These are phyloP conservation scores for Phalacrocorax brasilianus DNA, from an alignment of 2,113 vertebrate genomes.

Conservation along the genomic window DNA sequence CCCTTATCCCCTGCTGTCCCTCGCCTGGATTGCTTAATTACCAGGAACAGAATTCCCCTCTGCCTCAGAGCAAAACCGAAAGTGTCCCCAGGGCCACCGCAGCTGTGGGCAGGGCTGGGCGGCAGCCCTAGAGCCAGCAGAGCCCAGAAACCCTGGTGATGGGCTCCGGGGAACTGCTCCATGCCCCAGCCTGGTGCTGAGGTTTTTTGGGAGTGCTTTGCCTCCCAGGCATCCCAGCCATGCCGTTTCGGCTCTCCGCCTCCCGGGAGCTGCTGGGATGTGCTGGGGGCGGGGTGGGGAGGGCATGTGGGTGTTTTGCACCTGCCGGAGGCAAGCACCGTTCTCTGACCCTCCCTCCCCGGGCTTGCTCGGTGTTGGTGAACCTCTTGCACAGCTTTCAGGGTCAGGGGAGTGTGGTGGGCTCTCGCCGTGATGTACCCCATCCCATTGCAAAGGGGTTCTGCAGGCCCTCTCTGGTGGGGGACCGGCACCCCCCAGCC, in stretches of 20 bases:
- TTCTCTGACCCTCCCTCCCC: neutral
- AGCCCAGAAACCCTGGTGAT: neutral
- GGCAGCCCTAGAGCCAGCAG: neutral
- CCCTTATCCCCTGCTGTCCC: neutral
- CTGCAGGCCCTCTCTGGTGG: fast-evolving
- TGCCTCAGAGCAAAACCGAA: slow-evolving; percentile 23
- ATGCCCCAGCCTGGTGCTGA: neutral
- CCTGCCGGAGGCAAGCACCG: fast-evolving
- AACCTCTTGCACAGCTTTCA: neutral
- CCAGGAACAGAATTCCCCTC: slow-evolving; percentile 40
- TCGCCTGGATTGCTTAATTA: neutral
- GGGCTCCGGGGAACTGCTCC: neutral
- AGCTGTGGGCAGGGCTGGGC: neutral
- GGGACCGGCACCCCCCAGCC: neutral
- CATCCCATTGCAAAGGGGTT: neutral
- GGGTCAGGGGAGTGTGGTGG: fast-evolving
- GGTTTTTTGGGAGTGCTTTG: neutral
- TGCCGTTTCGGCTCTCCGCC: fast-evolving
- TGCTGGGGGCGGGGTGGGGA: too few species aligned
- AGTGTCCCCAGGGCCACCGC: neutral
- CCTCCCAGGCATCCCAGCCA: fast-evolving
- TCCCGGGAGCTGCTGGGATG: neutral
- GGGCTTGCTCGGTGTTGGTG: neutral
- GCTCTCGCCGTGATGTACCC: fast-evolving
- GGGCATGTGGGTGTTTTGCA: fast-evolving